phyloP scores from a whole-genome alignment of 2,113 vertebrate species.

The Cyprinodon tularosa region DNA sequence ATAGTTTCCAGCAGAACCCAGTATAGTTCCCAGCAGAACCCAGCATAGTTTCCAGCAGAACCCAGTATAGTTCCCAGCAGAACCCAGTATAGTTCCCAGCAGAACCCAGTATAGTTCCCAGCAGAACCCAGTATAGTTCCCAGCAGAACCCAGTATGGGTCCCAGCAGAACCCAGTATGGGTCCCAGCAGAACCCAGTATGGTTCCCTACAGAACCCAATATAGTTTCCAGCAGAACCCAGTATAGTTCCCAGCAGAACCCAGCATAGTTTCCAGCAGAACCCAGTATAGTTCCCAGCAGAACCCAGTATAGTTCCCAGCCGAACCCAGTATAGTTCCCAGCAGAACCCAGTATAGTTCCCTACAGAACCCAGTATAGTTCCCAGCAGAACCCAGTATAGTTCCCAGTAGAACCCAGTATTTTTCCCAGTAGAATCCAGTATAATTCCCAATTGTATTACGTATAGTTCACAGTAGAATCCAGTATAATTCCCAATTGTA shows the following conservation, averaged over 20 bases:
- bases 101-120: too few species aligned
- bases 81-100: too few species aligned
- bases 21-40: background rate
- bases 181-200: too few species aligned
- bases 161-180: too few species aligned
- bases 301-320: background rate
- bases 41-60: too few species aligned
- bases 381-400: background rate
- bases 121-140: too few species aligned
- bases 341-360: background rate
- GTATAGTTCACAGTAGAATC: background rate
- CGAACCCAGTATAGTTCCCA: background rate
- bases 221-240: too few species aligned
- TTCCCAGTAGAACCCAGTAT: background rate
- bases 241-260: background rate
- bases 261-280: background rate
- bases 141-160: too few species aligned
- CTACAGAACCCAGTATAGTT: background rate
- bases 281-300: background rate
- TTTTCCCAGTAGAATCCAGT: background rate
- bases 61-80: too few species aligned
- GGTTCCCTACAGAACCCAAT: too few species aligned
- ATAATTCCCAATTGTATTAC: too few species aligned
- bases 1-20: background rate
- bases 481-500: background rate